A percentile compares a stretch with the other conserved stretches of the same genome.
phyloP scores from a whole-genome alignment of 2,888 invertebrate species.

The Sussaba pulchella region DNA sequence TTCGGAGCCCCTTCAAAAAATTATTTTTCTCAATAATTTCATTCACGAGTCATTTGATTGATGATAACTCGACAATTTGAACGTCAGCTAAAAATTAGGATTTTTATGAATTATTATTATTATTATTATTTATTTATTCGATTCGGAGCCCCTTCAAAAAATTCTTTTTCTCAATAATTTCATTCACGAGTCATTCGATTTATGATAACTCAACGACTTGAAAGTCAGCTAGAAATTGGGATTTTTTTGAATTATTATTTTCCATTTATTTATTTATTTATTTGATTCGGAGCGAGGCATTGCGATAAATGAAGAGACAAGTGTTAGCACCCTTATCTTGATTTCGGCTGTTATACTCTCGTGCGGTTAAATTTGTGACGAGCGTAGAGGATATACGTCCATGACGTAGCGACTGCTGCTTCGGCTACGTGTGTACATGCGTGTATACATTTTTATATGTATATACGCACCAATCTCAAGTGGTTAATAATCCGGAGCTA shows the following conservation, averaged over 20 bases:
- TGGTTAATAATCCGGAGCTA: slow-evolving; percentile 71
- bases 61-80: neutral
- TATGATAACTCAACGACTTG: slow-evolving; percentile 10
- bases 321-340: slow-evolving; percentile 1
- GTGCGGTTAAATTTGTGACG: slow-evolving; percentile 12
- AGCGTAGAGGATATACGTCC: slow-evolving; percentile 20
- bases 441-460: too few relatives aligned
- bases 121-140: neutral
- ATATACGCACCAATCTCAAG: slow-evolving; percentile 60
- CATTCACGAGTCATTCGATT: neutral
- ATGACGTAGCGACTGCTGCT: slow-evolving; percentile 28
- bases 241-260: too few relatives aligned
- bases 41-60: neutral
- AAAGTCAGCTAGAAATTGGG: neutral
- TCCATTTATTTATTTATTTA: too few relatives aligned
- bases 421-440: slow-evolving; percentile 16
- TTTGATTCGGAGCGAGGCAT: too few relatives aligned
- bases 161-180: slow-evolving; percentile 9
- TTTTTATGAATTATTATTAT: neutral
- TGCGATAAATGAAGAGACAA: slow-evolving; percentile 8
- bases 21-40: too few relatives aligned
- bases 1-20: too few relatives aligned
- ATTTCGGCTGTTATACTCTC: neutral
- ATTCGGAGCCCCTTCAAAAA: neutral
- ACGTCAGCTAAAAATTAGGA: too few relatives aligned